Conservation (phyloP, 2,113 vertebrate species). For the Mustela nigripes region DNA sequence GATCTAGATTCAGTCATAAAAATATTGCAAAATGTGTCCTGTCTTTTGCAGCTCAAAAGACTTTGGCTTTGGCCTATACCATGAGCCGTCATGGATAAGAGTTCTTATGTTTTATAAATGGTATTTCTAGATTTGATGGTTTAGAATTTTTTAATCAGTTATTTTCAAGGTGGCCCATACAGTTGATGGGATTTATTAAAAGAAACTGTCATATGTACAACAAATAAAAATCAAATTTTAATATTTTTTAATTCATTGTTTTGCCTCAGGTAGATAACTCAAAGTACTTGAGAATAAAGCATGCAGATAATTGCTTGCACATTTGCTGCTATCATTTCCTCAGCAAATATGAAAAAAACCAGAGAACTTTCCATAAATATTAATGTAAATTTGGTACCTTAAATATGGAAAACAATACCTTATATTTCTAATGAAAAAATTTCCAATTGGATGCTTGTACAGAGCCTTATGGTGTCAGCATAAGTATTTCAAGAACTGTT, state of each 20-base stretch:
- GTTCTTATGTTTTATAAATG: neutral
- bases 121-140: neutral
- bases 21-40: neutral
- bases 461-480: neutral
- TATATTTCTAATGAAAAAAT: neutral
- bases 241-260: neutral
- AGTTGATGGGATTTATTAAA: neutral
- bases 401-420: neutral
- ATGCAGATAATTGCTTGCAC: neutral
- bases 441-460: neutral
- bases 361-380: neutral
- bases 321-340: neutral
- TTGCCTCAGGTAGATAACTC: neutral
- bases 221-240: neutral
- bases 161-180: neutral
- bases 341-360: neutral
- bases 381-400: neutral
- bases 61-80: neutral
- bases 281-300: neutral
- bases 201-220: neutral
- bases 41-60: neutral
- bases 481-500: neutral
- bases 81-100: neutral
- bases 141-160: neutral
- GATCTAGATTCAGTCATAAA: neutral